A percentile compares a stretch with the other conserved stretches of the same genome.
These are phyloP conservation scores for Lasiommata megera DNA, from an alignment of 2,888 invertebrate species.

Conservation along the genomic window DNA sequence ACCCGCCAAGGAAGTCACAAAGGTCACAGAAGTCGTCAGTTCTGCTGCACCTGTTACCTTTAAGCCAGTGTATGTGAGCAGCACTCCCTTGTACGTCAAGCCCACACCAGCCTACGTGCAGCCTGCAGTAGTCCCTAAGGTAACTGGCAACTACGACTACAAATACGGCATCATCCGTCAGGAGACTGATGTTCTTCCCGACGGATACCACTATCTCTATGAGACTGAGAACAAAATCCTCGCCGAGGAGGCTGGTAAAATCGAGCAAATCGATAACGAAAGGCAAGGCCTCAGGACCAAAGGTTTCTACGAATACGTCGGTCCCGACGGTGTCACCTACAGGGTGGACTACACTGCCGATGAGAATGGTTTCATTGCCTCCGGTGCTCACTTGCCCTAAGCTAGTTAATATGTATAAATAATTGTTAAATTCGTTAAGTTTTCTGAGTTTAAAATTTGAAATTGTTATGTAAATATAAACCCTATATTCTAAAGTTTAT, in stretches of 20 bases:
- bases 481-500: not conserved
- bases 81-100: constrained; percentile 23
- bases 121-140: constrained; percentile 25
- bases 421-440: not conserved
- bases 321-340: constrained; percentile 69
- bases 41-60: constrained; percentile 10
- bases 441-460: constrained; percentile 2
- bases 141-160: constrained; percentile 54
- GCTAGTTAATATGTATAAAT: constrained; percentile 36
- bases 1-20: constrained; percentile 14
- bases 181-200: constrained; percentile 55
- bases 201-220: constrained; percentile 73
- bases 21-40: constrained; percentile 12
- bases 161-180: constrained; percentile 69
- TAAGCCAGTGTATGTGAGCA: constrained; percentile 16
- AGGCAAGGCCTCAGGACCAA: constrained; percentile 54
- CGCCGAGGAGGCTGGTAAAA: constrained; percentile 65
- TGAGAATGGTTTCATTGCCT: constrained; percentile 66
- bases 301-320: constrained; percentile 70
- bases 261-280: constrained; percentile 59
- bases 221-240: constrained; percentile 76
- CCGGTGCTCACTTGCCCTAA: constrained; percentile 61
- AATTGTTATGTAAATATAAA: constrained; percentile 12
- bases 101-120: constrained; percentile 29
- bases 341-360: constrained; percentile 75